Evolutionary conservation across 2,113 vertebrate genomes (phyloP).

Genomic region (Phylloscopus trochilus): DNA sequence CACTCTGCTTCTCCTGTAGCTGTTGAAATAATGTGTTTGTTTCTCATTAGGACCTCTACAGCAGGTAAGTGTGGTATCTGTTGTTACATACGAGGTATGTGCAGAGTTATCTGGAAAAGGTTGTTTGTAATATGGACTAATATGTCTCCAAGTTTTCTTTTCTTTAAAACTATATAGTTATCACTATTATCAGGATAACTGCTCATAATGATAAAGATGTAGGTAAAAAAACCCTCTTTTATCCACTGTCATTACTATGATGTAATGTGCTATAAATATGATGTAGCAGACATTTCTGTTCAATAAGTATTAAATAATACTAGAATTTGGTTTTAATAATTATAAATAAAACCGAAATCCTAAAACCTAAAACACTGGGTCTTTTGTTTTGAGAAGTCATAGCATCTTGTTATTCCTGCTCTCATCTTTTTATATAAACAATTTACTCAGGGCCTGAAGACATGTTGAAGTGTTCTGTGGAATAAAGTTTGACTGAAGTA

Average conservation of each 20-base stretch:
- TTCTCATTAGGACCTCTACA: background rate
- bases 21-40: background rate
- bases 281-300: background rate
- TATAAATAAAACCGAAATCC: background rate
- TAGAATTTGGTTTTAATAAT: background rate
- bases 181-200: background rate
- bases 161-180: background rate
- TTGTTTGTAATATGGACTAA: background rate
- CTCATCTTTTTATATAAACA: background rate
- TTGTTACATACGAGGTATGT: background rate
- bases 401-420: background rate
- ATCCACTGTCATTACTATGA: background rate
- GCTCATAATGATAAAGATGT: background rate
- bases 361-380: background rate
- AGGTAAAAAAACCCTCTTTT: background rate
- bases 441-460: background rate
- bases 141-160: background rate
- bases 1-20: background rate
- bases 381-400: background rate
- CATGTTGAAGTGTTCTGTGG: background rate
- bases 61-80: background rate
- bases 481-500: background rate
- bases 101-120: background rate
- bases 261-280: background rate
- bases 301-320: background rate